Conservation (phyloP, 2,797 vertebrate genomes). For the Pelobates cultripes region DNA sequence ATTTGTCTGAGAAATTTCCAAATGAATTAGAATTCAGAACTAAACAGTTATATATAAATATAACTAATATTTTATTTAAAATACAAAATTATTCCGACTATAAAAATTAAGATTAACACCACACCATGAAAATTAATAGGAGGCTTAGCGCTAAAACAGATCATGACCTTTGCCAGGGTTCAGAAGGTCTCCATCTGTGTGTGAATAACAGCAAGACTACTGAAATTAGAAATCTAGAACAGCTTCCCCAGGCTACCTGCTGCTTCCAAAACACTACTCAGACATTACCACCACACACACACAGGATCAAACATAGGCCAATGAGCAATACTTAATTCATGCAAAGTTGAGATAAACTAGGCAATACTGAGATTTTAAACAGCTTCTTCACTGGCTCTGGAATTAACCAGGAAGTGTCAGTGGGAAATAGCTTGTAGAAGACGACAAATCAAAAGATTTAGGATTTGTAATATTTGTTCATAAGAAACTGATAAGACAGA, state of each 20-base stretch:
- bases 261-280: slow-evolving; percentile 97
- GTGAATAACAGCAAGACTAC: slow-evolving; percentile 81
- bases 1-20: no score
- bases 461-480: not conserved
- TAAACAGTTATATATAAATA: no score
- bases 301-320: slow-evolving; percentile 92
- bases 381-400: not conserved
- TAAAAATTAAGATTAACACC: no score
- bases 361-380: not conserved
- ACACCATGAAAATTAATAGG: slow-evolving; percentile 55
- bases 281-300: slow-evolving; percentile 87
- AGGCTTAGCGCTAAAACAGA: slow-evolving; percentile 86
- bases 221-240: slow-evolving; percentile 88
- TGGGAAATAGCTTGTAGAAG: slow-evolving; percentile 6
- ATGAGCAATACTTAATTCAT: slow-evolving; percentile 84
- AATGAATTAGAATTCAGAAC: no score
- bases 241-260: slow-evolving; percentile 94
- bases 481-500: no score
- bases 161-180: slow-evolving; percentile 91
- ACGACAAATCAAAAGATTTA: no score
- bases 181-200: slow-evolving; percentile 93
- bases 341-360: slow-evolving; percentile 67
- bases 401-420: not conserved
- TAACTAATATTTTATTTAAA: no score
- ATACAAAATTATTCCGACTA: no score